Base-by-base conservation (phyloP, 2,888 invertebrate genomes). In the Dicranocentrus wangi region DNA sequence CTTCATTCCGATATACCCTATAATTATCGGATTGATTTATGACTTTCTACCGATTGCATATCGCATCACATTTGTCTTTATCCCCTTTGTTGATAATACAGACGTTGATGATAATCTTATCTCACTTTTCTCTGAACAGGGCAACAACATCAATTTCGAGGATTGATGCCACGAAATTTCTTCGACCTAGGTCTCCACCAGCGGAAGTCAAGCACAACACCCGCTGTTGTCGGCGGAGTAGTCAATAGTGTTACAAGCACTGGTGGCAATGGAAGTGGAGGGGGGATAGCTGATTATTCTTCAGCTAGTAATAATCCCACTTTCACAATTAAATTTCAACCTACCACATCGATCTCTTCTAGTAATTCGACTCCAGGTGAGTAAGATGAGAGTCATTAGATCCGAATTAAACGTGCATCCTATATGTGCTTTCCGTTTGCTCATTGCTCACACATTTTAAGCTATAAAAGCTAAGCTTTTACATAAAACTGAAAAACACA, bases 271-370 rank as follows among this genome's bases (percentile, higher is more conserved):
- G 65, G 42, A 43, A 25, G 65, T 23, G 17, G 43, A 42, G 65
- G 65, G 43, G 63, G 60, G 39, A 53, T 68, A 10, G 13, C 69
- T n/a, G 77, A 77, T 32, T 77, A 77, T 39, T 61, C 77, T 13
- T 61, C 68, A 10, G 68, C 21, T 43, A 73, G 63, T 17, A 77
- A 70, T 25, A 79, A 71, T 21, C 23, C 84, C 28, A 79, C 73
- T 51, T 84, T 86, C 58, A 82, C 82, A 15, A 55, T 86, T 66
- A 86, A 86, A 69, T 86, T 86, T 75, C 85, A 84, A 71, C 86
- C 85, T 21, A 78, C 83, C 55, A 80, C 86, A 43, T 82, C 85
- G 61, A 82, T 79, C 70, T 82, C 83, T 60, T 83, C 84, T 53
- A 81, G 71, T 25, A 79, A 78, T 77, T 80, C 81, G 3, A 75